These are phyloP conservation scores for Drosophila mayaguana DNA, from an alignment of 2,888 invertebrate species.

Conservation along the genomic window DNA sequence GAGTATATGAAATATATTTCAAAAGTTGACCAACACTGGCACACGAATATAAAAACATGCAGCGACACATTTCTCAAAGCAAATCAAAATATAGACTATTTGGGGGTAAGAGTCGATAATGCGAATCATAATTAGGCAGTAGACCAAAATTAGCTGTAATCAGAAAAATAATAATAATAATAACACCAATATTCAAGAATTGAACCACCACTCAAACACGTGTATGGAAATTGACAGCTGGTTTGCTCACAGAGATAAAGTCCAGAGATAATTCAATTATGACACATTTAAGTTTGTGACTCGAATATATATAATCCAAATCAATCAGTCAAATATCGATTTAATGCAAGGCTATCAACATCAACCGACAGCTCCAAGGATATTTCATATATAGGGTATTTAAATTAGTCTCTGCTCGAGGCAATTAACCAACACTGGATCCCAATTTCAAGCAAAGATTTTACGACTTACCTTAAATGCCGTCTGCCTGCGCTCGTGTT, in stretches of 20 bases:
- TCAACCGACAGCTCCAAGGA: too few relatives aligned
- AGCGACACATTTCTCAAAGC: not conserved
- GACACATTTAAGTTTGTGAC: too few relatives aligned
- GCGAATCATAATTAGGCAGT: too few relatives aligned
- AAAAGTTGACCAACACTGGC: not conserved
- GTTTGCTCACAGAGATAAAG: too few relatives aligned
- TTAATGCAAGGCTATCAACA: not conserved
- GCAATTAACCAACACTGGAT: slow-evolving; percentile 14
- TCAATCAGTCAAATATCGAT: not conserved
- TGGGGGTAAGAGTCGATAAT: too few relatives aligned
- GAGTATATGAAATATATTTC: too few relatives aligned
- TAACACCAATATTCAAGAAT: too few relatives aligned
- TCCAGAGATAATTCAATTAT: not conserved
- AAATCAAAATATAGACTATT: too few relatives aligned
- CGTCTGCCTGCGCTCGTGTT: slow-evolving; percentile 24
- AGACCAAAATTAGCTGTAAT: too few relatives aligned
- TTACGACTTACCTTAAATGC: slow-evolving; percentile 67
- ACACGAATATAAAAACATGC: not conserved
- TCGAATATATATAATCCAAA: not conserved
- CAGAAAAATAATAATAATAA: too few relatives aligned
- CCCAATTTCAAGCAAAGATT: slow-evolving; percentile 7
- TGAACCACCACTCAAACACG: too few relatives aligned
- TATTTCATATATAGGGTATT: not conserved
- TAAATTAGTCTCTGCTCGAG: not conserved
- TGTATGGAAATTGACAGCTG: too few relatives aligned